Evolutionary conservation across 2,888 invertebrate genomes (phyloP), one percentile per base, ranked within the genome.

Genomic region (Rhogogaster chlorosoma): DNA sequence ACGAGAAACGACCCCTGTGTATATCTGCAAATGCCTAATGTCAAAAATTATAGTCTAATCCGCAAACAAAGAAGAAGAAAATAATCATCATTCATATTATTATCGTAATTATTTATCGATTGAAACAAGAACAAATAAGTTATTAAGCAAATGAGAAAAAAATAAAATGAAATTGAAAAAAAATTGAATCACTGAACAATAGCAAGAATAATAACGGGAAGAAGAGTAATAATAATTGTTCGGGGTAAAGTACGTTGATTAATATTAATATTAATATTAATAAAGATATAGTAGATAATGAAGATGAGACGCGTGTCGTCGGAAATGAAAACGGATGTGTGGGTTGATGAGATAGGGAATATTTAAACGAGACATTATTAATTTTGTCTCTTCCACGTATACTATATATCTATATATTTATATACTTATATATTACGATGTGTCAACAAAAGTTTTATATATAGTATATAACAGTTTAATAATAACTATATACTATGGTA

Each of bases 241-340:
- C 6, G 53, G 53, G 53, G 7, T 6, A 6, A 53, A 18, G 7
- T 7, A 53, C n/a, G 5, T 53, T 53, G 18, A 49, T 49, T 49
- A n/a, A n/a, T 53, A 53, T 53, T 53, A 53, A 53, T 53, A 53
- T 45, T 15, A 45, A 45, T 45, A 5, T 36, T 15, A 45, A 45
- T 45, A 5, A 5, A 36, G 36, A 36, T 10, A 53, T n/a, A 53
- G 61, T n/a, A 6, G 22, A 61, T 61, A 22, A 61, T 26, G 61
- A 61, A 61, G 61, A 61, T 61, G 26, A 45, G 45, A 45, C 45
- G 15, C n/a, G n/a, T n/a, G n/a, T 45, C 26, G 61, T 7, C 7
- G 61, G 61, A 61, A 61, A 61, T 61, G 61, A 22, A 61, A 61
- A 61, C 61, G 61, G 61, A 61, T 61, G 61, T 61, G 61, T 61